These are phyloP conservation scores for Mesocentrotus franciscanus DNA, from an alignment of 53 echinoderm and acorn worm genomes.

Conservation along the genomic window DNA sequence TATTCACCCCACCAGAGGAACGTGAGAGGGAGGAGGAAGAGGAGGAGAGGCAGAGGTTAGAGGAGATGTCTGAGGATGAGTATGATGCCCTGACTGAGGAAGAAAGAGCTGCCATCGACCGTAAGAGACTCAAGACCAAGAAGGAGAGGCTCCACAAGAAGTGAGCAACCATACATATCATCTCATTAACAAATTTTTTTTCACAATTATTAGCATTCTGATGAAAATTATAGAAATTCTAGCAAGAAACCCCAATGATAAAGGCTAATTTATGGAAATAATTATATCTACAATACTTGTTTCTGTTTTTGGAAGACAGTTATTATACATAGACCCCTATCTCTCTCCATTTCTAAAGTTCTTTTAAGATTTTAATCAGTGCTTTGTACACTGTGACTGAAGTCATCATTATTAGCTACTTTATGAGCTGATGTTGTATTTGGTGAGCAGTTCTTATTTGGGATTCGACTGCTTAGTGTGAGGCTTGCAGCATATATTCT, in stretches of 20 bases:
- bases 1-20: slow-evolving; percentile 66
- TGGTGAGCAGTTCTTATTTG: too few relatives aligned
- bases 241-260: not conserved
- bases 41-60: slow-evolving; percentile 83
- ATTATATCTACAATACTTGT: not conserved
- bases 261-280: too few relatives aligned
- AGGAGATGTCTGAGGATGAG: slow-evolving; percentile 99
- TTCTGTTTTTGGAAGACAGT: too few relatives aligned
- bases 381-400: too few relatives aligned
- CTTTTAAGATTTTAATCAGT: too few relatives aligned
- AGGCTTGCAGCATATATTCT: too few relatives aligned
- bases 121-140: slow-evolving; percentile 95
- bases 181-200: not conserved
- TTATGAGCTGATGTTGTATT: too few relatives aligned
- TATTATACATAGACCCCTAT: too few relatives aligned
- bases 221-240: not conserved
- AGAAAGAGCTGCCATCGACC: slow-evolving; percentile 88
- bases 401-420: too few relatives aligned
- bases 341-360: too few relatives aligned
- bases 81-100: slow-evolving; percentile 92
- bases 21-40: slow-evolving; percentile 84
- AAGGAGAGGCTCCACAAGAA: slow-evolving; percentile 97
- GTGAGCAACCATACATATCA: slow-evolving; percentile 68
- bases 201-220: too few relatives aligned
- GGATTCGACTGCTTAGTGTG: too few relatives aligned